These are phyloP conservation scores for Cantharis rufa DNA, from an alignment of 2,888 invertebrate genomes.

Conservation along the genomic window DNA sequence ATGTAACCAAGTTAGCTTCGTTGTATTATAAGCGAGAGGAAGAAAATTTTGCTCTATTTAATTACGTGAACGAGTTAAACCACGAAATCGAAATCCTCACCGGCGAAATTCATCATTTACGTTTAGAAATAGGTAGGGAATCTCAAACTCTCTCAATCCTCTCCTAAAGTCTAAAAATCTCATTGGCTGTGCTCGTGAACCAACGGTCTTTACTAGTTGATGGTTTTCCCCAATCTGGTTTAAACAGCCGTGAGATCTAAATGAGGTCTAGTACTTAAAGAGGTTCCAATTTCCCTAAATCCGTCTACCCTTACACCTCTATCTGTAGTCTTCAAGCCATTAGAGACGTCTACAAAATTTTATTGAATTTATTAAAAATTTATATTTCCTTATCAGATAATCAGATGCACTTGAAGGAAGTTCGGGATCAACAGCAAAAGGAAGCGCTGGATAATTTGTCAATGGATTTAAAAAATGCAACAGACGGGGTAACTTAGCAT, in stretches of 20 bases:
- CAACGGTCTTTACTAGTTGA: no score
- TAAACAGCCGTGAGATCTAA: no score
- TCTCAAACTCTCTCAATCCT: no score
- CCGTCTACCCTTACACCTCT: no score
- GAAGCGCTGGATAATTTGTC: slow-evolving; percentile 63
- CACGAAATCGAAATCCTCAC: slow-evolving; percentile 77
- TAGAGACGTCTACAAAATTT: no score
- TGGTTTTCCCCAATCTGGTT: no score
- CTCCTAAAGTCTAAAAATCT: no score
- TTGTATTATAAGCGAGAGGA: slow-evolving; percentile 84
- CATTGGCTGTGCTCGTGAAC: no score
- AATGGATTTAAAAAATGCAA: slow-evolving; percentile 58
- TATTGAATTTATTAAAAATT: no score
- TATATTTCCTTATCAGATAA: slow-evolving; percentile 54
- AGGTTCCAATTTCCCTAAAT: no score
- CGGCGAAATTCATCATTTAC: slow-evolving; percentile 68
- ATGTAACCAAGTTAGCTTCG: slow-evolving; percentile 69
- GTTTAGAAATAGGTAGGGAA: slow-evolving; percentile 64
- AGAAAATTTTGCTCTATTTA: slow-evolving; percentile 90
- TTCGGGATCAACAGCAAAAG: slow-evolving; percentile 63
- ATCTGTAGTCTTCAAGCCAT: no score
- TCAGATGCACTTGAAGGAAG: slow-evolving; percentile 62
- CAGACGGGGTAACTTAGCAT: slow-evolving; percentile 48
- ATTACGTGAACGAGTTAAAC: slow-evolving; percentile 89
- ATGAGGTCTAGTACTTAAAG: no score